Evolutionary conservation across 1,140 invertebrate species (phyloP), one percentile per base, ranked within the genome.

Genomic region (Brachionus asplanchnoidis): DNA sequence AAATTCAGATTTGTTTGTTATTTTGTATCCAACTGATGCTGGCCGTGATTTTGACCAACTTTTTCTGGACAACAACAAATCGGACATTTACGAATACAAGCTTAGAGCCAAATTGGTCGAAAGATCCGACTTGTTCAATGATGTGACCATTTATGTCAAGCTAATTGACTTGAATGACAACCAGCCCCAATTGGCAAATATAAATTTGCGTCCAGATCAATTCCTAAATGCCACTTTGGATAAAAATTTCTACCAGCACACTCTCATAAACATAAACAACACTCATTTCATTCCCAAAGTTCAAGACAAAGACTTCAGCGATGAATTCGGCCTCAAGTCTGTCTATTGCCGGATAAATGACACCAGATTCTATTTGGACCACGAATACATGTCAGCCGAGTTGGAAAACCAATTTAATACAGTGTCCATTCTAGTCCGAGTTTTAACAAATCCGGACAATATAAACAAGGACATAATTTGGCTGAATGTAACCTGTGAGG

Each of bases 141-240:
- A 77, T 53, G 73, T 77, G 11, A 44, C 53, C 9, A 56, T 82
- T 14, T 23, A 65, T 26, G 11, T 82, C 60, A 60, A 82, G 36
- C 65, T 82, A 44, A 60, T 82, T 36, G 79, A 82, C 32, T 82
- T 56, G 28, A 82, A 82, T 66, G 79, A 82, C 53, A 82, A 82
- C 36, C 3, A 3, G 26, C 79, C 79, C 1, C 9, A 26, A 7
- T 26, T 82, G 40, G n/a, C n/a, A 7, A 82, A 82, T 60, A 3
- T 68, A 12, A 68, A 82, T 20, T 26, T 60, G n/a, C 5, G 6
- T 36, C 50, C 26, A 20, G 11, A 20, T 23, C 3, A 60, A 23
- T 44, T 17, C 17, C 23, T 77, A 23, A 77, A 50, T 77, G 73
- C 73, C 7, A 77, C 73, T 50, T 50, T 77, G 42, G 42, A 68